Conservation (phyloP, 2,797 vertebrate species). For the Glyptemys insculpta region DNA sequence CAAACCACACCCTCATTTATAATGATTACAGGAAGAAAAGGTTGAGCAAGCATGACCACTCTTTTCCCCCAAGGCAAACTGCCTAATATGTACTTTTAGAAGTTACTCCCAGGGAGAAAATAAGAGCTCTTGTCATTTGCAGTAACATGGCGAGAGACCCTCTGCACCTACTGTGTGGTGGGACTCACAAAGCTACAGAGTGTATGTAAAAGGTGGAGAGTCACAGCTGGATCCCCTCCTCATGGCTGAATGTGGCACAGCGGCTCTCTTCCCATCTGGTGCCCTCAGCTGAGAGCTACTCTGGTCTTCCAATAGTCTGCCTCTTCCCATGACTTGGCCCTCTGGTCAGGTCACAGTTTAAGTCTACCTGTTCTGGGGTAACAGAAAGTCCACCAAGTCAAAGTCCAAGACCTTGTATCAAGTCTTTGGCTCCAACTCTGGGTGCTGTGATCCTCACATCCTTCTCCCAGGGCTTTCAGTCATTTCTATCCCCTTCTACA, state of each 20-base stretch:
- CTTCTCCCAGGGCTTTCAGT: neutral
- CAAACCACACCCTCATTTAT: constrained; percentile 53
- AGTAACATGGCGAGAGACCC: neutral
- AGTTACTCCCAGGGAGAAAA: neutral
- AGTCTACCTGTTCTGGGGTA: neutral
- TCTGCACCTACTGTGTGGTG: neutral
- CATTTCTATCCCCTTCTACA: neutral
- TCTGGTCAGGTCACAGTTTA: neutral
- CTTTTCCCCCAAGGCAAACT: constrained; percentile 31
- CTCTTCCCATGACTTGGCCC: neutral
- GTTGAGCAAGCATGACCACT: constrained; percentile 42
- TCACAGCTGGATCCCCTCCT: neutral
- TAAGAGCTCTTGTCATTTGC: neutral
- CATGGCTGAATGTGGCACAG: neutral
- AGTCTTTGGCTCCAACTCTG: neutral
- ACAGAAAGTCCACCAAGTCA: neutral
- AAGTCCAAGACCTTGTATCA: neutral
- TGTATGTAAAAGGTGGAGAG: neutral
- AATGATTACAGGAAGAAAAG: constrained; percentile 53
- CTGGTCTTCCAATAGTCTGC: neutral
- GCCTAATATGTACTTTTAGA: neutral
- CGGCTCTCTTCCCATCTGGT: neutral
- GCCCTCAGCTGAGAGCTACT: neutral
- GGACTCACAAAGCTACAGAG: neutral
- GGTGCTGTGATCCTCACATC: neutral